Conservation (phyloP, 1,140 invertebrate genomes). For the Ridgeia piscesae region DNA sequence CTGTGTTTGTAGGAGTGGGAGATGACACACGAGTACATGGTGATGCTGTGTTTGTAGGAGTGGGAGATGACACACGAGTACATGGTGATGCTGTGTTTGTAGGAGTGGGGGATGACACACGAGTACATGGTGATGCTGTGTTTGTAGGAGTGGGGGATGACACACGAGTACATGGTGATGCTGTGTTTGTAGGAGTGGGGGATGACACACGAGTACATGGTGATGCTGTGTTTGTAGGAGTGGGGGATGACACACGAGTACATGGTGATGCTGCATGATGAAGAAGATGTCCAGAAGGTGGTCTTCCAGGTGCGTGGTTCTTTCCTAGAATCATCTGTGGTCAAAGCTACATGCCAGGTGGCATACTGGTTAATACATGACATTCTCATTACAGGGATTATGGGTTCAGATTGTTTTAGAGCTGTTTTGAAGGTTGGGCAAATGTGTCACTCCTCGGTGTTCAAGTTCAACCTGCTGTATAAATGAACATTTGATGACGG, state of each 20-base stretch:
- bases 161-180: neutral
- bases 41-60: neutral
- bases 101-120: neutral
- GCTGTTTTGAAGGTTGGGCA: no score
- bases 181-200: neutral
- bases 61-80: neutral
- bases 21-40: neutral
- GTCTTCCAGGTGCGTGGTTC: neutral
- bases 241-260: neutral
- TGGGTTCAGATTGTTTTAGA: no score
- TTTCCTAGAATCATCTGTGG: neutral
- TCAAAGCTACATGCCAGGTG: no score
- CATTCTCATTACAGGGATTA: no score
- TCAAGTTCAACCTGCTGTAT: no score
- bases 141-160: neutral
- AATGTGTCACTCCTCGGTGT: no score
- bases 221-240: neutral
- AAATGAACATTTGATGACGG: no score
- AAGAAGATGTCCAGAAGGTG: neutral
- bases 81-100: neutral
- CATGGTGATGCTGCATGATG: neutral
- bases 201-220: neutral
- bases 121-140: neutral
- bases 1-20: neutral
- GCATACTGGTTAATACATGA: no score